Evolutionary conservation across 2,888 invertebrate genomes (phyloP).

Genomic region (Diogma glabrata): DNA sequence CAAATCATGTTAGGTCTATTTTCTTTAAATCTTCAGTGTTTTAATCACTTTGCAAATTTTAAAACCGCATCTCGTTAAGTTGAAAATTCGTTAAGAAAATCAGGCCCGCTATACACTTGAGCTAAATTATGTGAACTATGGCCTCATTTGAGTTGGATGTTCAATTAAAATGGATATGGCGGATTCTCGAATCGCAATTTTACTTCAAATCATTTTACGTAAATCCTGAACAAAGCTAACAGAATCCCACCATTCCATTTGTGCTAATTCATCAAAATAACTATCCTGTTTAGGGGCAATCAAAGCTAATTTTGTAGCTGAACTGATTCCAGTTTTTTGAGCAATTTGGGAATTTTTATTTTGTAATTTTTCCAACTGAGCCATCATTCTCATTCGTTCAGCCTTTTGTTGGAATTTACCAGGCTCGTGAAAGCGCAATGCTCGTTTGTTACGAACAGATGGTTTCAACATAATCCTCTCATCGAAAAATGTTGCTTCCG

Average conservation of each 20-base stretch:
- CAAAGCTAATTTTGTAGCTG: slow-evolving; percentile 90
- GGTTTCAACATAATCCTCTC: slow-evolving; percentile 61
- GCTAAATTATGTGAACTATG: no score
- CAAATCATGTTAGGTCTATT: no score
- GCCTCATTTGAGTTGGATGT: slow-evolving; percentile 92
- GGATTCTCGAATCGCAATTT: slow-evolving; percentile 38
- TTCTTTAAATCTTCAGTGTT: no score
- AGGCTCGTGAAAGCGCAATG: slow-evolving; percentile 87
- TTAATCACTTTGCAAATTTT: no score
- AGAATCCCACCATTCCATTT: slow-evolving; percentile 98
- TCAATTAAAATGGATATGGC: slow-evolving; percentile 90
- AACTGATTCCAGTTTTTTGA: slow-evolving; percentile 94
- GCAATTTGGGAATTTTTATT: slow-evolving; percentile 95
- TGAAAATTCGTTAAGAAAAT: no score
- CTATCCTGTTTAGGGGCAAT: slow-evolving; percentile 76
- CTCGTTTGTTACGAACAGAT: slow-evolving; percentile 54
- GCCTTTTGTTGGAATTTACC: slow-evolving; percentile 92
- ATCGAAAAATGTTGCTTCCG: slow-evolving; percentile 57
- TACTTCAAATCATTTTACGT: slow-evolving; percentile 39
- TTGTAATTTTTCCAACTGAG: slow-evolving; percentile 89
- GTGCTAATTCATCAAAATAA: slow-evolving; percentile 68
- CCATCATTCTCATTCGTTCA: slow-evolving; percentile 61
- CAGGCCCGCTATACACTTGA: no score
- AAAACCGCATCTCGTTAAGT: no score
- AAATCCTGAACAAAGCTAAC: slow-evolving; percentile 66